These are phyloP conservation scores for Pollachius pollachius DNA, from an alignment of 2,113 vertebrate genomes.

Conservation along the genomic window DNA sequence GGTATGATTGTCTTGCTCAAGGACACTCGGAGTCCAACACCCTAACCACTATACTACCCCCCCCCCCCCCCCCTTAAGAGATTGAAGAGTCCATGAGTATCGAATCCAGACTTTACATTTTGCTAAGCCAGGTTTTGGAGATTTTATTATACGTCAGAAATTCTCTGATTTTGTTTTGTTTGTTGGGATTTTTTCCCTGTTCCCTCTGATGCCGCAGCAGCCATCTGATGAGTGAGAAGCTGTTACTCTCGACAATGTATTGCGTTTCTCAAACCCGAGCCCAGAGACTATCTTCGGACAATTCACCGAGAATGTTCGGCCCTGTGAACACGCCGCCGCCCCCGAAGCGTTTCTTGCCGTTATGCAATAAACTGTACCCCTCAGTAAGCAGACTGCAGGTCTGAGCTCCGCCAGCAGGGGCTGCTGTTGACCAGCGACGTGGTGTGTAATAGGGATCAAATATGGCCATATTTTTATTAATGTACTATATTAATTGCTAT, in stretches of 20 bases:
- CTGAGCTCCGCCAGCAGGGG: constrained; percentile 55
- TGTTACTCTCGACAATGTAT: neutral
- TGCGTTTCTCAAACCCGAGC: neutral
- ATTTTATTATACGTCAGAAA: too few species aligned
- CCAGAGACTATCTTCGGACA: neutral
- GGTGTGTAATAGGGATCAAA: constrained; percentile 43
- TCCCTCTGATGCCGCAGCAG: too few species aligned
- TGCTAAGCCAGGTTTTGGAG: too few species aligned
- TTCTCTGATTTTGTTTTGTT: too few species aligned
- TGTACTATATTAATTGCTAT: constrained; percentile 51
- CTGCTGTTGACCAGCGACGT: constrained; percentile 62
- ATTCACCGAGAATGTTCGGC: neutral
- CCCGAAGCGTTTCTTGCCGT: constrained; percentile 10
- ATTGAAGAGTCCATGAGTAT: too few species aligned
- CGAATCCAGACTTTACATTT: too few species aligned
- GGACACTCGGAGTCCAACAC: too few species aligned
- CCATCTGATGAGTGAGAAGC: too few species aligned
- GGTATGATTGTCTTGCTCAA: too few species aligned
- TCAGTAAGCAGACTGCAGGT: constrained; percentile 42
- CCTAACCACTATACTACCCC: too few species aligned
- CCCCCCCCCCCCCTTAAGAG: too few species aligned
- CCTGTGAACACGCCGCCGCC: neutral
- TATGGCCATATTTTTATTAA: constrained; percentile 68
- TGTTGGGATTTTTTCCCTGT: too few species aligned
- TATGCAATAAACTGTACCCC: constrained; percentile 43